Conservation (phyloP, 2,888 invertebrate genomes). For the Cantharis rustica region DNA sequence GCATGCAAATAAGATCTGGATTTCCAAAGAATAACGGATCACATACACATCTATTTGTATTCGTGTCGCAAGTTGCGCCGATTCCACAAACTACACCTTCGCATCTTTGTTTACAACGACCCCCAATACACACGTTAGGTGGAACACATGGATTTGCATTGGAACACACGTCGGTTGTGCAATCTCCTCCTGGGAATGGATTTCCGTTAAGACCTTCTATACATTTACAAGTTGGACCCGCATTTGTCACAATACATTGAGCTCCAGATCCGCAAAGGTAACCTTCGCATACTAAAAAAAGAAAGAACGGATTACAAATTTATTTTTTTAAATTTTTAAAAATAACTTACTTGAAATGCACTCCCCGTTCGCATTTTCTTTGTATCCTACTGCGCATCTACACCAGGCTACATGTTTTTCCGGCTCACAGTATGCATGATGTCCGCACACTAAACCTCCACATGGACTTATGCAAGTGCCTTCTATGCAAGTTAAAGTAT, state of each 20-base stretch:
- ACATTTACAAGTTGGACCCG: conserved; percentile 88
- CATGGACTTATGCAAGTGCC: conserved; percentile 84
- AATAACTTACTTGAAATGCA: conserved; percentile 77
- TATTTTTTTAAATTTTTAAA: not conserved
- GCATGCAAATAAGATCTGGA: conserved; percentile 87
- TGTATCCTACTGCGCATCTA: conserved; percentile 81
- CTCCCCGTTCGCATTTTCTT: conserved; percentile 77
- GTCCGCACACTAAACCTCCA: conserved; percentile 75
- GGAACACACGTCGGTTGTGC: conserved; percentile 82
- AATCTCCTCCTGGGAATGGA: conserved; percentile 89
- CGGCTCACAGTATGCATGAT: conserved; percentile 85
- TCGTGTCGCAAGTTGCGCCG: conserved; percentile 83
- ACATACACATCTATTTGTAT: conserved; percentile 83
- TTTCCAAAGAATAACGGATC: conserved; percentile 88
- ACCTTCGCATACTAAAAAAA: conserved; percentile 70
- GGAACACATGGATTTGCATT: conserved; percentile 75
- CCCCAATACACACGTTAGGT: conserved; percentile 82
- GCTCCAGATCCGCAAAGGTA: conserved; percentile 82
- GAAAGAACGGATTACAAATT: not conserved
- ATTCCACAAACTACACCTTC: conserved; percentile 86
- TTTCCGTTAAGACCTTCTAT: conserved; percentile 85
- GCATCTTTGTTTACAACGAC: conserved; percentile 87
- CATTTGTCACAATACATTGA: conserved; percentile 81
- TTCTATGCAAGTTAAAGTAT: conserved; percentile 77
- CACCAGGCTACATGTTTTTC: conserved; percentile 90